phyloP scores from a whole-genome alignment of 2,797 vertebrate species.

The Leptatherina wallacei region DNA sequence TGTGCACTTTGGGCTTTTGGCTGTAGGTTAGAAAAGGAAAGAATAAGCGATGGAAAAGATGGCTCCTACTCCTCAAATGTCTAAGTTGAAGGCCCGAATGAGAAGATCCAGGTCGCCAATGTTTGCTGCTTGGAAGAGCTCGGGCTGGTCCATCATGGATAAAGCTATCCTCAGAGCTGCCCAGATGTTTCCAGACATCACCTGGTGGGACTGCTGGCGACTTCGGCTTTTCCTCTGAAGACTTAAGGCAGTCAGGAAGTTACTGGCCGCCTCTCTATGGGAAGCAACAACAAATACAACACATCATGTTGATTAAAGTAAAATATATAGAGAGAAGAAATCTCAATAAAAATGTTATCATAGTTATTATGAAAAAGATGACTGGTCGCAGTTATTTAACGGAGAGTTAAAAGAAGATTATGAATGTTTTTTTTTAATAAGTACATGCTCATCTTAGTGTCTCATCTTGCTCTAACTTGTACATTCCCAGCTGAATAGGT shows the following conservation, averaged over 20 bases:
- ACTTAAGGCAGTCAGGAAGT: constrained; percentile 96
- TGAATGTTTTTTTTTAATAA: neutral
- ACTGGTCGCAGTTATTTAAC: too few relatives aligned
- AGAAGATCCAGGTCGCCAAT: constrained; percentile 96
- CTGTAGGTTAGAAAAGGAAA: constrained; percentile 54
- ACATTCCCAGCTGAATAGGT: neutral
- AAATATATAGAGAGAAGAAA: neutral
- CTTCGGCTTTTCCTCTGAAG: constrained; percentile 96
- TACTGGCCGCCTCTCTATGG: constrained; percentile 96
- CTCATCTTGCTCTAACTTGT: too few relatives aligned
- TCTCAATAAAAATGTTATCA: neutral
- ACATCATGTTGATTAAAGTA: neutral
- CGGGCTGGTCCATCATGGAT: constrained; percentile 98
- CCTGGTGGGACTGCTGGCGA: constrained; percentile 93
- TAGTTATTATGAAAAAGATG: too few relatives aligned
- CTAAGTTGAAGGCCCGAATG: constrained; percentile 94
- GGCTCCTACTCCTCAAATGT: constrained; percentile 82
- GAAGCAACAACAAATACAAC: constrained; percentile 44
- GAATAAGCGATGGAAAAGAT: constrained; percentile 18
- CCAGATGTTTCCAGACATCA: constrained; percentile 98
- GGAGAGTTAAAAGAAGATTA: too few relatives aligned
- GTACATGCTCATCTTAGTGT: neutral
- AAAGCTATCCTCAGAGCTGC: constrained; percentile 95
- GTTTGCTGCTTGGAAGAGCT: constrained; percentile 98
- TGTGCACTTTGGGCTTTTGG: constrained; percentile 81